These are phyloP conservation scores for Setophaga coronata DNA, from an alignment of 2,113 vertebrate species.

Conservation along the genomic window DNA sequence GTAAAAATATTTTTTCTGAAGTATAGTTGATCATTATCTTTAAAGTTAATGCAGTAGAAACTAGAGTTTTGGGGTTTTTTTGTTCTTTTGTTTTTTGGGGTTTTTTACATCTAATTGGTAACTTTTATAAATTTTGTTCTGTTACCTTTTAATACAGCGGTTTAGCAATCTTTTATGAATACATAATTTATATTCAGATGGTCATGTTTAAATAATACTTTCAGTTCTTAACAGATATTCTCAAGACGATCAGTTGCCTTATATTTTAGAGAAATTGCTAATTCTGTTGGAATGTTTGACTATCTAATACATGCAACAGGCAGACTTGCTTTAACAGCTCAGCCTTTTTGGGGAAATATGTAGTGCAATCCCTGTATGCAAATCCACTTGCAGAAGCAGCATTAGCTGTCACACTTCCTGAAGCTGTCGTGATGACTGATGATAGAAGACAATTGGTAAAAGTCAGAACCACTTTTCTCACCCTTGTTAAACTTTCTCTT, in stretches of 20 bases:
- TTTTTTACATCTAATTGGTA: background rate
- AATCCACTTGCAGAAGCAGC: background rate
- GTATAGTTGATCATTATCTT: background rate
- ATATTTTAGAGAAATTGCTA: background rate
- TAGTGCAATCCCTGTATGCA: background rate
- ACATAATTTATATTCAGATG: background rate
- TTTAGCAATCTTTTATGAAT: background rate
- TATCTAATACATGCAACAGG: background rate
- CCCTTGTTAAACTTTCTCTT: constrained; percentile 48
- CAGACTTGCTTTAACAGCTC: background rate
- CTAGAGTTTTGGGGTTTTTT: background rate
- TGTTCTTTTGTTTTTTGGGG: too few relatives aligned
- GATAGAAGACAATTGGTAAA: constrained; percentile 19
- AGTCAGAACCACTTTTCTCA: constrained; percentile 6
- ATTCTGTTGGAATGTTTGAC: background rate
- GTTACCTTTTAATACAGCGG: background rate
- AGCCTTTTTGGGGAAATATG: background rate
- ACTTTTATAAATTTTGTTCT: background rate
- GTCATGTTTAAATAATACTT: background rate
- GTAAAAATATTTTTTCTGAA: background rate
- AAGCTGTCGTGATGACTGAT: background rate
- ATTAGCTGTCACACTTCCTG: background rate
- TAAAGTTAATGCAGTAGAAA: background rate
- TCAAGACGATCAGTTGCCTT: background rate
- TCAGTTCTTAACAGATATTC: background rate